Percentiles rank a stretch among this genome's conserved stretches.
Evolutionary conservation across 2,888 invertebrate species (phyloP).

Genomic region (Xanthorhoe spadicearia): DNA sequence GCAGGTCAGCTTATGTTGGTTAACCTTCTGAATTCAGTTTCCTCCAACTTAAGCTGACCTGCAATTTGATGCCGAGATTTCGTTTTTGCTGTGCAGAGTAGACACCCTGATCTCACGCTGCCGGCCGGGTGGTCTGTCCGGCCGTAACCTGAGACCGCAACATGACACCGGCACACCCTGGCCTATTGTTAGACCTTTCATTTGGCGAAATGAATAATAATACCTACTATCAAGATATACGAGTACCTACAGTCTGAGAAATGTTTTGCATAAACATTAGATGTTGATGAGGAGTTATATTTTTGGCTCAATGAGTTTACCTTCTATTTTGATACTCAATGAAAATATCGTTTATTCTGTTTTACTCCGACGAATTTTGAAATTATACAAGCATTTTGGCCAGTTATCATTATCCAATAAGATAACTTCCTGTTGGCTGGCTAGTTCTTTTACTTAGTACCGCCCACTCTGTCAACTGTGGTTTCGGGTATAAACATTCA

Average conservation of each 20-base stretch:
- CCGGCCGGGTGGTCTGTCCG: constrained; percentile 6
- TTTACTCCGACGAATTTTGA: too few species aligned
- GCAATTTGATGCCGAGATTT: too few species aligned
- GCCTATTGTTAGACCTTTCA: neutral
- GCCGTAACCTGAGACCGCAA: constrained; percentile 1
- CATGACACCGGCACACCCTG: constrained; percentile 1
- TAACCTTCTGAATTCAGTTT: too few species aligned
- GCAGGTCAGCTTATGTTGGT: too few species aligned
- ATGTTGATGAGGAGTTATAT: neutral
- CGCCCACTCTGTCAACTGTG: neutral
- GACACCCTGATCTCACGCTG: constrained; percentile 6
- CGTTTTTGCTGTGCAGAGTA: too few species aligned
- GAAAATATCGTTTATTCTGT: too few species aligned
- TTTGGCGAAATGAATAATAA: constrained; percentile 5
- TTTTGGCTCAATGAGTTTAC: too few species aligned
- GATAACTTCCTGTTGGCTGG: neutral
- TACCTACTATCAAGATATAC: neutral
- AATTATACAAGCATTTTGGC: too few species aligned
- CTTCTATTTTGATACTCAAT: too few species aligned
- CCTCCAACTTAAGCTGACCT: too few species aligned
- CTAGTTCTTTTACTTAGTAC: neutral
- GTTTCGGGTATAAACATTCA: neutral
- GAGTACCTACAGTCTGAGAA: neutral
- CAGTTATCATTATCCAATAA: neutral
- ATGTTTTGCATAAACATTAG: neutral